These are phyloP conservation scores for Orientallactaga sibirica DNA, from an alignment of 2,797 vertebrate species.

Conservation along the genomic window DNA sequence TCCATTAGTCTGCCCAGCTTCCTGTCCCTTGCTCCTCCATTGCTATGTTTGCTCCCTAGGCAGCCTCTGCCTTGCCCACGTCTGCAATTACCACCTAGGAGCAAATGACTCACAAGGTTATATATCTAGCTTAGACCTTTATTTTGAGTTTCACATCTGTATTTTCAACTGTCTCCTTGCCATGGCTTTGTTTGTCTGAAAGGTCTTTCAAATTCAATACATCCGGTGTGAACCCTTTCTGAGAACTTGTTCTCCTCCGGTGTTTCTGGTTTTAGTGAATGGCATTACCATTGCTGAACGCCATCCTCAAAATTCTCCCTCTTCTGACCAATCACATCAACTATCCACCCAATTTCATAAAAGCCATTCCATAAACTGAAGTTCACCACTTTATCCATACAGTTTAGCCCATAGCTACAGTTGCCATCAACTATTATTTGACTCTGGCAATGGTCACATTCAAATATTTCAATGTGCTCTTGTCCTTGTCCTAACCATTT, in stretches of 20 bases:
- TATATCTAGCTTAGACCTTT: conserved; percentile 68
- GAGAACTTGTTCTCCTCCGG: neutral
- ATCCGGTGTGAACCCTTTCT: neutral
- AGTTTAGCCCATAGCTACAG: neutral
- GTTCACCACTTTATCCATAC: neutral
- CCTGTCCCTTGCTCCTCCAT: neutral
- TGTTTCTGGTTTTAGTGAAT: neutral
- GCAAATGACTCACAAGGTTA: conserved; percentile 70
- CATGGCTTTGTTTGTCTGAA: conserved; percentile 34
- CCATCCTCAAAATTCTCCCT: conserved; percentile 17
- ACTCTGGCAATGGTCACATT: neutral
- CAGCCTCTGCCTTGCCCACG: conserved; percentile 19
- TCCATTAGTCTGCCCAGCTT: neutral
- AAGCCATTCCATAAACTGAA: neutral
- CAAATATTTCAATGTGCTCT: neutral
- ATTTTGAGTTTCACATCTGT: conserved; percentile 53
- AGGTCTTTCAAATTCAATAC: neutral
- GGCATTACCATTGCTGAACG: neutral
- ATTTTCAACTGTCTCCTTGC: conserved; percentile 63
- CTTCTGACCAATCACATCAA: neutral
- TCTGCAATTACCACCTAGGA: conserved; percentile 68
- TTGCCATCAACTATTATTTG: neutral
- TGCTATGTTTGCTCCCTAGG: neutral
- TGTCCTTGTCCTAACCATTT: neutral
- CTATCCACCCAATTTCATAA: neutral